Evolutionary conservation across 2,113 vertebrate genomes (phyloP).

Genomic region (Aspidoscelis tigris): DNA sequence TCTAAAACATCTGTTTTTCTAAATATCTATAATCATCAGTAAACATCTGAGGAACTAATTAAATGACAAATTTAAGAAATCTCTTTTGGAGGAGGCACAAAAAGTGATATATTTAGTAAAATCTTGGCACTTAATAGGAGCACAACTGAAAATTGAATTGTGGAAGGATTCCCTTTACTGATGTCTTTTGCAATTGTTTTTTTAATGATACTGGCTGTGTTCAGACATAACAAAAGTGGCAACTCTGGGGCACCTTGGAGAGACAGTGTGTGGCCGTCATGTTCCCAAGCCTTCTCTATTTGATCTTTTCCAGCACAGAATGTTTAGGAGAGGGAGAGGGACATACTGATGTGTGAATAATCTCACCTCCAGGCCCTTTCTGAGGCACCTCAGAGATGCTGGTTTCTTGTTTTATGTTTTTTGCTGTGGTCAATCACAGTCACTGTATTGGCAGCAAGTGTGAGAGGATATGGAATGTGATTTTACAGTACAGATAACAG

Average conservation of each 20-base stretch:
- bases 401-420: too few species aligned
- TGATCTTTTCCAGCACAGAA: too few species aligned
- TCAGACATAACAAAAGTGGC: too few species aligned
- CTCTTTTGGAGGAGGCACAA: conserved; percentile 37
- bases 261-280: too few species aligned
- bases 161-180: conserved; percentile 13
- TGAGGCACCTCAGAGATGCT: too few species aligned
- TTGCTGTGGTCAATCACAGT: too few species aligned
- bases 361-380: too few species aligned
- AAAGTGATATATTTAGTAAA: conserved; percentile 23
- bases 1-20: neutral
- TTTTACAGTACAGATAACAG: conserved; percentile 24
- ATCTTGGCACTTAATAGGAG: conserved; percentile 21
- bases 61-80: conserved; percentile 46
- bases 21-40: conserved; percentile 27
- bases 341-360: too few species aligned
- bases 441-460: conserved; percentile 44
- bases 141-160: neutral
- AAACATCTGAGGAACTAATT: conserved; percentile 35
- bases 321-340: too few species aligned
- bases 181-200: neutral
- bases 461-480: neutral
- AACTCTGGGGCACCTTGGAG: too few species aligned
- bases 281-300: too few species aligned
- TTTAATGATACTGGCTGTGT: conserved; percentile 40